Base-by-base conservation (phyloP, 2,113 vertebrate species). In the Eubucco bourcierii region DNA sequence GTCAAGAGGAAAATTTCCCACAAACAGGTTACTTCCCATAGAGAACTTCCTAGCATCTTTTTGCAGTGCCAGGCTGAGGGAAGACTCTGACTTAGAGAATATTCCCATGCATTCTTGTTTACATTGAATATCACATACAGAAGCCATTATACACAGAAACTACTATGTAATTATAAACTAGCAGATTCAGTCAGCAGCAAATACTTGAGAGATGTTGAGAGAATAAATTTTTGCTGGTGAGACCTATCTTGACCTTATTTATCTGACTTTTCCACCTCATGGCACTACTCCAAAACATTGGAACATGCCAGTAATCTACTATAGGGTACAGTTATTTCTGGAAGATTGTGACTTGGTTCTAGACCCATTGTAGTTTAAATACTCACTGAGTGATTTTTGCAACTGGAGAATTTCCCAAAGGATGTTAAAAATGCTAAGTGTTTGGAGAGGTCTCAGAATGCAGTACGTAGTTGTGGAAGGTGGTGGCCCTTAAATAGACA, bases 21-120 rank as follows among this genome's bases (percentile, higher is more conserved):
- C 58, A 61, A 87, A 4, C 4, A 0, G 25, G 47, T 53, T 24
- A 2, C 9, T 4, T 31, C 9, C 2, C 61, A 7, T 19, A 8
- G 9, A 1, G 84, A 6, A 29, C 5, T 5, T 7, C 34, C 39
- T 31, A 13, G 1, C n/a, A 5, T 8, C 27, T n/a, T n/a, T 1
- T 28, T 37, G 70, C 52, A 5, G 10, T 21, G 28, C 28, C 60
- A 2, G 29, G 0, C 74, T 41, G 33, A 2, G 33, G 23, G 4
- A 34, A 18, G 7, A 1, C 33, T 60, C 34, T 0, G 23, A 3
- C 13, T 11, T 33, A 2, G 17, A 3, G 37, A 64, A 4, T 9
- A 4, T 19, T 66, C 60, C 34, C 0, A 4, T 3, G n/a, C 33
- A 3, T 14, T 28, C 20, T 34, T 29, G 20, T 25, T 53, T 0